Base-by-base conservation (phyloP, 2,113 vertebrate genomes). In the Sisor rabdophorus region DNA sequence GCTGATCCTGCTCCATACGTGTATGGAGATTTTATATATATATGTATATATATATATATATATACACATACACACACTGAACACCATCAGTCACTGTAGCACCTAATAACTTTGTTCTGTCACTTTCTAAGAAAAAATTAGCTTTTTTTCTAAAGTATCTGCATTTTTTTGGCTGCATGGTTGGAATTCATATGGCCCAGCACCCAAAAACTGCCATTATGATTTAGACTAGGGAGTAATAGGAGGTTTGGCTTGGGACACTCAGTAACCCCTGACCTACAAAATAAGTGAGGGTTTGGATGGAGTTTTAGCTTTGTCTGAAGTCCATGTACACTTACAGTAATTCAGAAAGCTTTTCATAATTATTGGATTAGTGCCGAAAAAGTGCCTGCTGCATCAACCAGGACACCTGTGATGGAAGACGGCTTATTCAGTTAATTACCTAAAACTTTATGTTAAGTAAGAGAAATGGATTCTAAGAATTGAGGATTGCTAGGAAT, bases 251-350 rank as follows among this genome's bases (percentile, higher is more conserved):
- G 63, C 63, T 64, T 56, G 64, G 60, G 61, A 63, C 69, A 30
- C 54, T 78, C 15, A 60, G 60, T 82, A 76, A 85, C 82, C 68
- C 81, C 63, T 79, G 65, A 80, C 81, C 32, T 9, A 2, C 10
- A 15, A 72, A 11, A 74, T 72, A 47, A 65, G 54, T 53, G n/a
- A 60, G 68, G 30, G 30, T 64, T 78, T 61, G 55, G 47, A 70
- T 40, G 11, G 50, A 59, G 26, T 60, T 10, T 77, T 70, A n/a
- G 20, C 7, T n/a, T 71, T 72, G 76, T 64, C 30, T 59, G n/a
- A 44, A 63, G 22, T 64, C 63, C 63, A 55, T 68, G 63, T 76
- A 47, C 47, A 44, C 58, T 71, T 24, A 40, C 1, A n/a, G 65
- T 71, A 44, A 71, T 58, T 28, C 28, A 40, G 20, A 20, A 76